phyloP scores from a whole-genome alignment of 2,113 vertebrate species.

The Lasiurus cinereus region DNA sequence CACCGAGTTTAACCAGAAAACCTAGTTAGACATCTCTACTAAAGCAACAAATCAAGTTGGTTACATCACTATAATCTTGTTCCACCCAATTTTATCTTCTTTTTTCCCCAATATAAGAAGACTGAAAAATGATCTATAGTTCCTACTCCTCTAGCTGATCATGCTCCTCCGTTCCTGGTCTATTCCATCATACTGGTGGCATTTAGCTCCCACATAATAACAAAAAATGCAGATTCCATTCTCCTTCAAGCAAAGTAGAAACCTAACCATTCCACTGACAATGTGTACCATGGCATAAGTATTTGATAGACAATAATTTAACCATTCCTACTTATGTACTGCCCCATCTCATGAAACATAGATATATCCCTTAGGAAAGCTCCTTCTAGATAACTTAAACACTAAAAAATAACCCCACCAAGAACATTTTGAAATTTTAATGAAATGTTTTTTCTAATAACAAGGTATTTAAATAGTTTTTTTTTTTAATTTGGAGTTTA shows the following conservation, averaged over 20 bases:
- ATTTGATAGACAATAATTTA: slow-evolving; percentile 54
- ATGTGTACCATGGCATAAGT: background rate
- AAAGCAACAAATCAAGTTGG: slow-evolving; percentile 36
- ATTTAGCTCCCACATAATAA: slow-evolving; percentile 10
- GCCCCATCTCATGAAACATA: slow-evolving; percentile 56
- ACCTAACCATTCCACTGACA: slow-evolving; percentile 37
- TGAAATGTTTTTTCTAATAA: background rate
- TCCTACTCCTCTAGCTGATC: background rate
- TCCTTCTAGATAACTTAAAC: slow-evolving; percentile 43
- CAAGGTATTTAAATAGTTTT: slow-evolving; percentile 46
- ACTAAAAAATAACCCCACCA: slow-evolving; percentile 70
- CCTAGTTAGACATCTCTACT: slow-evolving; percentile 70
- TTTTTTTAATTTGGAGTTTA: slow-evolving; percentile 52
- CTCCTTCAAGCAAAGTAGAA: slow-evolving; percentile 51
- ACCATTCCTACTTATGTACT: slow-evolving; percentile 37
- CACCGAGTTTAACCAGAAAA: slow-evolving; percentile 76
- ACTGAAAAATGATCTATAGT: slow-evolving; percentile 47
- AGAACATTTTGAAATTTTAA: slow-evolving; percentile 50
- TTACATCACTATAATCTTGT: slow-evolving; percentile 40
- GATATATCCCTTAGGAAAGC: background rate
- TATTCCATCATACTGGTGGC: background rate
- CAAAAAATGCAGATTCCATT: slow-evolving; percentile 43
- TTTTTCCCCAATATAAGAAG: slow-evolving; percentile 54
- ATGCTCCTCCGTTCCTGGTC: background rate
- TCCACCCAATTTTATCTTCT: slow-evolving; percentile 48